A percentile compares a stretch with the other conserved stretches of the same genome.
phyloP scores from a whole-genome alignment of 2,797 vertebrate species.

The Cuniculus paca region DNA sequence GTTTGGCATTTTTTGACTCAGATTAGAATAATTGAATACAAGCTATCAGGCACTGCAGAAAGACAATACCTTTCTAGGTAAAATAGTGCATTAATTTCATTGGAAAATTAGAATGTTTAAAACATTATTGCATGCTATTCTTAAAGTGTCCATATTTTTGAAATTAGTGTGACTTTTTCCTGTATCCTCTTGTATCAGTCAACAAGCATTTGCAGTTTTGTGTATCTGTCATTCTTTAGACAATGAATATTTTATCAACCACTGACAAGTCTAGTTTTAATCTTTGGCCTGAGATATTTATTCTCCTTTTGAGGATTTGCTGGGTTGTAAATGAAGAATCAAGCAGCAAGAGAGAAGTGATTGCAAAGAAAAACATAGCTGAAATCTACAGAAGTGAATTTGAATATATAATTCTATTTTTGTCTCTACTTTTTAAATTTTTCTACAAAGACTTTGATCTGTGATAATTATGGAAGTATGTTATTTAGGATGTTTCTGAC shows the following conservation, averaged over 20 bases:
- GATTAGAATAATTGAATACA: background rate
- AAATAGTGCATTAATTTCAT: background rate
- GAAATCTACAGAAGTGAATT: background rate
- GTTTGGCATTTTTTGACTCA: background rate
- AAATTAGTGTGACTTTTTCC: slow-evolving; percentile 31
- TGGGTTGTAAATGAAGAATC: slow-evolving; percentile 50
- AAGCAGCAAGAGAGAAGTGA: background rate
- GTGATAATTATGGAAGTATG: background rate
- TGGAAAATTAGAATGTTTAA: slow-evolving; percentile 23
- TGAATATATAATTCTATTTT: slow-evolving; percentile 35
- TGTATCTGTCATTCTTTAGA: slow-evolving; percentile 69
- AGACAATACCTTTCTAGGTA: background rate
- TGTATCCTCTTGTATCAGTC: slow-evolving; percentile 36
- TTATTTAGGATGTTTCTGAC: slow-evolving; percentile 73
- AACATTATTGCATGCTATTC: background rate
- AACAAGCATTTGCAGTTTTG: slow-evolving; percentile 57
- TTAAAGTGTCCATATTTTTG: background rate
- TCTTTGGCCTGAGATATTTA: background rate
- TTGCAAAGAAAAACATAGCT: background rate
- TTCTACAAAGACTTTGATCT: slow-evolving; percentile 48
- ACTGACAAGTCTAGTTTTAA: slow-evolving; percentile 29
- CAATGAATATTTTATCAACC: slow-evolving; percentile 65
- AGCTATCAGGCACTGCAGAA: background rate
- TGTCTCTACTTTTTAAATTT: slow-evolving; percentile 49
- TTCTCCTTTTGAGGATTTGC: background rate